Conservation (phyloP, 2,888 invertebrate genomes). For the Rhyacophila evoluta region DNA sequence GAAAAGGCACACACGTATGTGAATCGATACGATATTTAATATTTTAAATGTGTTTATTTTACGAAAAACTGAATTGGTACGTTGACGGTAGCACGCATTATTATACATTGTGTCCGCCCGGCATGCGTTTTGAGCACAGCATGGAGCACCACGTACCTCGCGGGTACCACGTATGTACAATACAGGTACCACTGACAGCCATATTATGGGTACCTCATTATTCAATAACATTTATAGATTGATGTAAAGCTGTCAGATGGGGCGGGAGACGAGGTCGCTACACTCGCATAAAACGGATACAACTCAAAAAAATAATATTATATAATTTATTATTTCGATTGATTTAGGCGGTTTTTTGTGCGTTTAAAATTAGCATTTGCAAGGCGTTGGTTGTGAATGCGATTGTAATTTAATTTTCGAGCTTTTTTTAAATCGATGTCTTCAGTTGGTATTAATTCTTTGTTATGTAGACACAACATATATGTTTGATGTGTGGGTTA, state of each 20-base stretch:
- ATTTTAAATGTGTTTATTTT: no score
- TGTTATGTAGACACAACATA: no score
- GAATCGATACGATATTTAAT: no score
- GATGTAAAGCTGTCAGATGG: constrained; percentile 39
- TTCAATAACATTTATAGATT: constrained; percentile 47
- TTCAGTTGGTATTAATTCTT: no score
- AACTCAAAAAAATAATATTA: neutral
- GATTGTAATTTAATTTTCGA: no score
- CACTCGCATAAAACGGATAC: constrained; percentile 17
- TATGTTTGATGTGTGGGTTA: no score
- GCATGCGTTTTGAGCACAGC: neutral
- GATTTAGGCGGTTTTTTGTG: constrained; percentile 3
- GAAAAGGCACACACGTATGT: no score
- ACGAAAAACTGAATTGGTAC: no score
- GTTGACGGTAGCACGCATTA: neutral
- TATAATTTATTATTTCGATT: constrained; percentile 16
- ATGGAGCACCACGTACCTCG: constrained; percentile 25
- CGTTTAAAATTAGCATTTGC: neutral
- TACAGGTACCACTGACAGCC: neutral
- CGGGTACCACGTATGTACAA: constrained; percentile 32
- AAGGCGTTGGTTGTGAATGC: neutral
- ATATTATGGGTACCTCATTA: constrained; percentile 37
- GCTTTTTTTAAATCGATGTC: no score
- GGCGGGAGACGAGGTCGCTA: constrained; percentile 27
- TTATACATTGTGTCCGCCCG: neutral